Evolutionary conservation across 2,113 vertebrate genomes (phyloP).

Genomic region (Otocyon megalotis): DNA sequence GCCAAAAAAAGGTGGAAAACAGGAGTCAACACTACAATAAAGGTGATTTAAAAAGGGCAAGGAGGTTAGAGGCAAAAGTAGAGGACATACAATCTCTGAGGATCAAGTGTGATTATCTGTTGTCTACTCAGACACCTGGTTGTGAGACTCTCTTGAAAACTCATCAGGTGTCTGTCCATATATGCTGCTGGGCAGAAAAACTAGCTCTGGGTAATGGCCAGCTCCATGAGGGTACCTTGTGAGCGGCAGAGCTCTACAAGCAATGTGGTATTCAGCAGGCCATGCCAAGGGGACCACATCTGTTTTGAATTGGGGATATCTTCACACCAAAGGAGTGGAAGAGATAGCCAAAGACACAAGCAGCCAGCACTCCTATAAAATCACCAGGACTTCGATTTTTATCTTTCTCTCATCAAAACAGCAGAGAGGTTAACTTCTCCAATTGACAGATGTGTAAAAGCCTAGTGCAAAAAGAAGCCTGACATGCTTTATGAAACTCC

Average conservation of each 20-base stretch:
- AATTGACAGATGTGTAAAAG: constrained; percentile 65
- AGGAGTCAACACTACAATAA: background rate
- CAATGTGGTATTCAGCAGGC: background rate
- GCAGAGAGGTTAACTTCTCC: constrained; percentile 69
- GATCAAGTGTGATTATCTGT: background rate
- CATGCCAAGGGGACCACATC: constrained; percentile 57
- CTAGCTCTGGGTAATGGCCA: constrained; percentile 29
- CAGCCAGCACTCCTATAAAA: constrained; percentile 65
- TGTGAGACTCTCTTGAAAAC: constrained; percentile 74
- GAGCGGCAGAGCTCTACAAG: background rate
- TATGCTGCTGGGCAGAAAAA: constrained; percentile 45
- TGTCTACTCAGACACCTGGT: constrained; percentile 10
- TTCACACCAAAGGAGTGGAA: constrained; percentile 60
- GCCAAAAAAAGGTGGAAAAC: background rate
- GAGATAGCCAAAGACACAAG: constrained; percentile 57
- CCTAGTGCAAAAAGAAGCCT: constrained; percentile 45
- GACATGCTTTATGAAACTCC: constrained; percentile 53
- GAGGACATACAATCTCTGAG: background rate
- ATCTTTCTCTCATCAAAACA: constrained; percentile 75
- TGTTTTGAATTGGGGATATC: constrained; percentile 66
- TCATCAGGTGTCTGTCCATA: constrained; percentile 58
- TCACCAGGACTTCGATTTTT: constrained; percentile 71
- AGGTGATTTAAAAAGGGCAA: background rate
- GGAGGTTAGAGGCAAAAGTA: background rate
- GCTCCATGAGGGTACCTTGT: background rate